Base-by-base conservation (phyloP, 1,140 invertebrate genomes). In the Goniozus legneri region DNA sequence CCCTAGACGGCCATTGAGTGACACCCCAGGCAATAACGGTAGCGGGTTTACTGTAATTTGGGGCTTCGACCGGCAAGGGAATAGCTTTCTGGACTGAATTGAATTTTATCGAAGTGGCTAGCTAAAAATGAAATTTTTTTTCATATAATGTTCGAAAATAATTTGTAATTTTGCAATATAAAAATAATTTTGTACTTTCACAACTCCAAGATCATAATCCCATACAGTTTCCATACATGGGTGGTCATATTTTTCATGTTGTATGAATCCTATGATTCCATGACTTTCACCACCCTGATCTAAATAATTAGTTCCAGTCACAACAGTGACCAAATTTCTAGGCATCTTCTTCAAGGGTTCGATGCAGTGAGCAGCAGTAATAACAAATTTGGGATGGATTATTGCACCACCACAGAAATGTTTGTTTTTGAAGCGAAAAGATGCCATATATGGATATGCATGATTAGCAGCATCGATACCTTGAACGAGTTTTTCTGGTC, bases 361-460 rank as follows among this genome's bases (percentile, higher is more conserved):
- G 8, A 53, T 10, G 18, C 57, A 60, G 22, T 60, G 57, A 8
- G 54, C 57, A 14, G 57, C 57, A 7, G 57, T 60, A 3, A 57
- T 18, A 0, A 60, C 38, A 22, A 50, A 34, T 8, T 2, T 21
- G 3, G 14, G 16, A 44, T 16, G 20, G 14, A 60, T 37, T 3
- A 60, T 31, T 6, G 42, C 30, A 16, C 54, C 57, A 8, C 57
- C 57, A 12, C 54, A 57, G 3, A 45, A 32, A 8, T 49, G 48
- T 0, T 19, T 1, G 3, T 22, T 4, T 0, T 30, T 0, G 0
- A 16, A 1, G 15, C 46, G 38, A 1, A 60, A 8, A 0, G 51
- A 60, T 8, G 57, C 57, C 16, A 44, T 32, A 8, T 51, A 56
- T 3, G 57, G 57, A 14, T 51, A 56, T 20, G 54, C 44, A 10